Percentiles rank a stretch among this genome's conserved stretches.
These are phyloP conservation scores for Porphyrio hochstetteri DNA, from an alignment of 2,113 vertebrate species.

Conservation along the genomic window DNA sequence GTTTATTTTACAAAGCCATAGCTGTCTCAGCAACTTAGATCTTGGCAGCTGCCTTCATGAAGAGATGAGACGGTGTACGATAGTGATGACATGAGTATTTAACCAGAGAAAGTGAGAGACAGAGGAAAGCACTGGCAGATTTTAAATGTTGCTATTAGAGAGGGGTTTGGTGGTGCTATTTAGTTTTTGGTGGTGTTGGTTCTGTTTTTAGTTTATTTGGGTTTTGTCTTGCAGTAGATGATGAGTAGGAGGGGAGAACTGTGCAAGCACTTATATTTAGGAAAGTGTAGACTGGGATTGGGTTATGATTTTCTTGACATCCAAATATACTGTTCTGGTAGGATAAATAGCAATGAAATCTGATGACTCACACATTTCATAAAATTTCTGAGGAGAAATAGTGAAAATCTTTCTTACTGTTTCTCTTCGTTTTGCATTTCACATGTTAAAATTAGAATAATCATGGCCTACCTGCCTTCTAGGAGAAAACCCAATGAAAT, in stretches of 20 bases:
- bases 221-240: background rate
- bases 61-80: background rate
- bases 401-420: background rate
- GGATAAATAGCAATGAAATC: background rate
- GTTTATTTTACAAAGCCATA: background rate
- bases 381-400: background rate
- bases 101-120: background rate
- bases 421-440: background rate
- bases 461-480: background rate
- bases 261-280: background rate
- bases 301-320: background rate
- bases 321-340: background rate
- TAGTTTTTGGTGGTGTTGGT: accelerated
- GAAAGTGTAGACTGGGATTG: background rate
- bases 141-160: background rate
- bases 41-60: background rate
- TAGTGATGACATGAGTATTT: background rate
- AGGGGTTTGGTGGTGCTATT: background rate
- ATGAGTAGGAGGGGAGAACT: background rate
- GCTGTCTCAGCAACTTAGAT: background rate
- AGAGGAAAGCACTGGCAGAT: background rate
- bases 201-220: background rate
- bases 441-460: background rate
- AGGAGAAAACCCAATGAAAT: background rate
- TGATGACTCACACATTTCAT: background rate